These are phyloP conservation scores for Scophthalmus maximus DNA, from an alignment of 2,113 vertebrate species.

Conservation along the genomic window DNA sequence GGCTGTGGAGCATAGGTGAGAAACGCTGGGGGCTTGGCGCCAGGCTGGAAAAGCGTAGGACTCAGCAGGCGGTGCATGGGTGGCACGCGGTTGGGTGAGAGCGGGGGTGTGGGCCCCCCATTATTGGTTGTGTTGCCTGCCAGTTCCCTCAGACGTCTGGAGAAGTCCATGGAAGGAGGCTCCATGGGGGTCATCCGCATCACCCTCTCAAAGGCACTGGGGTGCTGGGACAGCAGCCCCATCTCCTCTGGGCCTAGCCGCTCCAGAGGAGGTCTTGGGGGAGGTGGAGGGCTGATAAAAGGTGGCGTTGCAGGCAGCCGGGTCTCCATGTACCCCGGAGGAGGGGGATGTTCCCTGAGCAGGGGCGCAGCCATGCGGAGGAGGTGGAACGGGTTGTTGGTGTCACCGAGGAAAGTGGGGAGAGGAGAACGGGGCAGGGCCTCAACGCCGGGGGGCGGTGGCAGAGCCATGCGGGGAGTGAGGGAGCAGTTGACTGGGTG, in stretches of 20 bases:
- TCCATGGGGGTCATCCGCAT: slow-evolving; percentile 98
- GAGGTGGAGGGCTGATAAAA: slow-evolving; percentile 95
- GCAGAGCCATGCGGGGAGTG: slow-evolving; percentile 96
- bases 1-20: slow-evolving; percentile 88
- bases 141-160: slow-evolving; percentile 94
- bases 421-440: slow-evolving; percentile 94
- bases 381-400: slow-evolving; percentile 95
- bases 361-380: slow-evolving; percentile 97
- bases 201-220: slow-evolving; percentile 99
- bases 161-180: slow-evolving; percentile 98
- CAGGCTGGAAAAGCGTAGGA: slow-evolving; percentile 91
- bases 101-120: slow-evolving; percentile 93
- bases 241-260: slow-evolving; percentile 98
- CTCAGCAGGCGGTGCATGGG: slow-evolving; percentile 98
- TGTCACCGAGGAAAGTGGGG: slow-evolving; percentile 95
- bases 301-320: slow-evolving; percentile 95
- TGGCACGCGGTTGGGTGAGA: slow-evolving; percentile 95
- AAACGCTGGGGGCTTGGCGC: slow-evolving; percentile 94
- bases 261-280: slow-evolving; percentile 92
- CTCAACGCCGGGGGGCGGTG: slow-evolving; percentile 92
- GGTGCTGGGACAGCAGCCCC: slow-evolving; percentile 99
- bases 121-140: slow-evolving; percentile 91
- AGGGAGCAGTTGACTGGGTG: slow-evolving; percentile 93
- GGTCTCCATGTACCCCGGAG: slow-evolving; percentile 92
- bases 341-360: slow-evolving; percentile 90